Base-by-base conservation (phyloP, 2,797 vertebrate species). In the Caiman crocodilus region DNA sequence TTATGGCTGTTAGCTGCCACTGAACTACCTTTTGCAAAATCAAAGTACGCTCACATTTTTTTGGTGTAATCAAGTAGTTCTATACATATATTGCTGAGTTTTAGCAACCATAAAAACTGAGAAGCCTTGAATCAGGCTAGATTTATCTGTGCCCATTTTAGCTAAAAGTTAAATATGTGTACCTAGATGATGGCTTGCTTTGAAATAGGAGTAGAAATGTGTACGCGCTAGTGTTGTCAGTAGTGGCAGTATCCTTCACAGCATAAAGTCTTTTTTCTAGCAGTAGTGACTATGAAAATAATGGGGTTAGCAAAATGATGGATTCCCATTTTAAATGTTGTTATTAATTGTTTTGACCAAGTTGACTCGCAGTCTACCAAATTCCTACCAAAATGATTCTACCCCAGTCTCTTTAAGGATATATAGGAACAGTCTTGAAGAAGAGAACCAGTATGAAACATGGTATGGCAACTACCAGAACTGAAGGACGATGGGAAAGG, bases 81-180 rank as follows among this genome's bases (percentile, higher is more conserved):
- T 76, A 25, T 18, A 13, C 21, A 79, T 30, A 82, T 1, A 59
- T n/a, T 4, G 55, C 1, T 0, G 0, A 25, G 16, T 79, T 88
- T 16, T 35, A 71, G 18, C 2, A 11, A 30, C 14, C 7, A 6
- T 4, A 75, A 4, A n/a, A 8, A 82, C 4, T 35, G 82, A 84
- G 42, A 78, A 14, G 4, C 10, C n/a, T 7, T 15, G 42, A 23
- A 69, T 58, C 28, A 77, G 50, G 81, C 26, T 0, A 0, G 3
- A 71, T 4, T 5, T 26, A 85, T 58, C 42, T 2, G 0, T 20
- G 15, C 4, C 87, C 30, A 58, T 80, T 90, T 84, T 20, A 78
- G 60, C 16, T 42, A 71, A 4, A 71, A 25, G 67, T 23, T 21
- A 71, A 71, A 71, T 42, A 79, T 8, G 23, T 77, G 79, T 32